Conservation (phyloP, 2,888 invertebrate species). For the Tipula confusa region DNA sequence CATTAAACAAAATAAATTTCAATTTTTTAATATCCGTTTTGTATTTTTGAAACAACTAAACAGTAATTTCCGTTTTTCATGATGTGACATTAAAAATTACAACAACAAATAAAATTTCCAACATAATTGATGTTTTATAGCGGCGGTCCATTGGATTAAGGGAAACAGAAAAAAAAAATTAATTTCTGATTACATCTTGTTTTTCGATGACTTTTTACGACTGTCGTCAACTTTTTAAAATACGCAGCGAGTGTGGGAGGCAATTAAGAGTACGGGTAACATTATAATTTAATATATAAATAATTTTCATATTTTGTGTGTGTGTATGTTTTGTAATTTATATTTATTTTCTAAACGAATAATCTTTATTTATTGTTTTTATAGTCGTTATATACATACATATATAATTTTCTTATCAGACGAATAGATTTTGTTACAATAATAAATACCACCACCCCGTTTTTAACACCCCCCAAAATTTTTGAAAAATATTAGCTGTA, state of each 20-base stretch:
- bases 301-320: background rate
- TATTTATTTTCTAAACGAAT: background rate
- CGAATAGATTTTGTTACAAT: background rate
- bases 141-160: constrained; percentile 17
- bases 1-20: constrained; percentile 25
- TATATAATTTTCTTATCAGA: background rate
- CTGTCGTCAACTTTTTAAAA: background rate
- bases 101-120: background rate
- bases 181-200: background rate
- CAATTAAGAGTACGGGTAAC: background rate
- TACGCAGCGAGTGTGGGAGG: background rate
- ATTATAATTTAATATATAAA: background rate
- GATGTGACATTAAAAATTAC: background rate
- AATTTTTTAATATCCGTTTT: constrained; percentile 25
- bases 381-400: too few relatives aligned
- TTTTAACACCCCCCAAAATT: background rate
- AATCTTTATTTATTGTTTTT: background rate
- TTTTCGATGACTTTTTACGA: background rate
- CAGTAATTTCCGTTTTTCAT: constrained; percentile 30
- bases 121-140: constrained; percentile 25
- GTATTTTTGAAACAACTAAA: constrained; percentile 30
- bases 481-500: background rate
- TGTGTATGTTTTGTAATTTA: background rate
- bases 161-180: background rate
- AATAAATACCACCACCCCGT: background rate